These are phyloP conservation scores for Phrynocephalus vlangalii DNA, from an alignment of 2,797 vertebrate genomes.

Conservation along the genomic window DNA sequence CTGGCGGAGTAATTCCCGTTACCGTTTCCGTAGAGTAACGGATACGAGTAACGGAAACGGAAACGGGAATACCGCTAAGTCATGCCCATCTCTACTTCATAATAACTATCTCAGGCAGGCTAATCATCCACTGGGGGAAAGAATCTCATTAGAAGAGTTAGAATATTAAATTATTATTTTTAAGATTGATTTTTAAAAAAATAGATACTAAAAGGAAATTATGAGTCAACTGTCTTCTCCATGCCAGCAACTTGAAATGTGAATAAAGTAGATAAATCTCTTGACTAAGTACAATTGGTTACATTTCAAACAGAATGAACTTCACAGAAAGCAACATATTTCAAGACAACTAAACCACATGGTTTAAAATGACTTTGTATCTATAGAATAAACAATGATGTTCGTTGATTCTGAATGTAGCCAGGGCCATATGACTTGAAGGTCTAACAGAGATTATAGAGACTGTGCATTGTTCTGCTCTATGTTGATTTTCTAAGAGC, in stretches of 20 bases:
- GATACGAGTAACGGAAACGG: too few species aligned
- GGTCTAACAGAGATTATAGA: too few species aligned
- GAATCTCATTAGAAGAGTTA: constrained; percentile 24
- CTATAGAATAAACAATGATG: not conserved
- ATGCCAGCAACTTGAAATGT: constrained; percentile 37
- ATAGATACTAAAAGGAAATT: not conserved
- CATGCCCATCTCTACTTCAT: too few species aligned
- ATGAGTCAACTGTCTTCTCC: constrained; percentile 18
- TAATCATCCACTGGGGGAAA: not conserved
- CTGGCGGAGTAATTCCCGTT: too few species aligned
- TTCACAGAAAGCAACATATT: not conserved
- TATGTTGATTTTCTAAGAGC: not conserved
- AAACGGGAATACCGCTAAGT: too few species aligned
- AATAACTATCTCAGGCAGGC: constrained; percentile 28
- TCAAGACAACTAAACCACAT: too few species aligned
- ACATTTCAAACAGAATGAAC: not conserved
- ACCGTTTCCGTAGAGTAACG: too few species aligned
- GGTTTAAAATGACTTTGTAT: too few species aligned
- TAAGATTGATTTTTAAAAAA: constrained; percentile 7
- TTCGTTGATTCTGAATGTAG: not conserved
- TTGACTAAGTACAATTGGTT: constrained; percentile 31
- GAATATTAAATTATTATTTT: constrained; percentile 31
- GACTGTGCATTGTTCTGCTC: not conserved
- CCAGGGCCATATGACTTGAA: not conserved
- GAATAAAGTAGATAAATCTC: constrained; percentile 44